Evolutionary conservation across 2,888 invertebrate species (phyloP).

Genomic region (Rhagonycha fulva): DNA sequence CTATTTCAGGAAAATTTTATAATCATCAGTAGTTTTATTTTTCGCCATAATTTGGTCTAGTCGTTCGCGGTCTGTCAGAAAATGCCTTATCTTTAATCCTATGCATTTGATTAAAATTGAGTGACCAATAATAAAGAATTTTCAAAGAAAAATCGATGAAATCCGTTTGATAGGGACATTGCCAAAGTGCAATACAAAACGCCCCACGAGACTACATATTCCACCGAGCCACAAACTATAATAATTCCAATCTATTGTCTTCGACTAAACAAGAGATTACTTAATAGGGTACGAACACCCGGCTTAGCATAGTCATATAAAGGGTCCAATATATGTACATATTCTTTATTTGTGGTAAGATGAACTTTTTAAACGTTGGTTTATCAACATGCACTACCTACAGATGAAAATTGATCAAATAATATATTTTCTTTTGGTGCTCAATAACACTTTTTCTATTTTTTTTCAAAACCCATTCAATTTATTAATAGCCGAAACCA

Average conservation of each 20-base stretch:
- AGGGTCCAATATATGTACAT: background rate
- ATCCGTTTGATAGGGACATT: slow-evolving; percentile 24
- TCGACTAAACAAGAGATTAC: slow-evolving; percentile 31
- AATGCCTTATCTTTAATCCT: background rate
- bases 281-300: slow-evolving; percentile 30
- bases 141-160: background rate
- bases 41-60: too few relatives aligned
- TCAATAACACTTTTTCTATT: too few relatives aligned
- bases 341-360: background rate
- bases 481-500: too few relatives aligned
- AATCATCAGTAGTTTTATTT: background rate
- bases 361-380: background rate
- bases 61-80: background rate
- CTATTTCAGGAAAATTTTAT: too few relatives aligned
- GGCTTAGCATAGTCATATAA: slow-evolving; percentile 19
- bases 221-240: slow-evolving; percentile 27
- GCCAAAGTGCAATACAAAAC: slow-evolving; percentile 19
- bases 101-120: background rate
- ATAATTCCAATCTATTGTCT: slow-evolving; percentile 29
- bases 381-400: background rate
- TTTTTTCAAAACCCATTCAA: too few relatives aligned
- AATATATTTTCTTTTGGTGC: too few relatives aligned
- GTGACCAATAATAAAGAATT: background rate
- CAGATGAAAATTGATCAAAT: background rate
- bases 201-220: slow-evolving; percentile 22